phyloP scores from a whole-genome alignment of 2,797 vertebrate genomes.

The Oryzias dopingdopingensis region DNA sequence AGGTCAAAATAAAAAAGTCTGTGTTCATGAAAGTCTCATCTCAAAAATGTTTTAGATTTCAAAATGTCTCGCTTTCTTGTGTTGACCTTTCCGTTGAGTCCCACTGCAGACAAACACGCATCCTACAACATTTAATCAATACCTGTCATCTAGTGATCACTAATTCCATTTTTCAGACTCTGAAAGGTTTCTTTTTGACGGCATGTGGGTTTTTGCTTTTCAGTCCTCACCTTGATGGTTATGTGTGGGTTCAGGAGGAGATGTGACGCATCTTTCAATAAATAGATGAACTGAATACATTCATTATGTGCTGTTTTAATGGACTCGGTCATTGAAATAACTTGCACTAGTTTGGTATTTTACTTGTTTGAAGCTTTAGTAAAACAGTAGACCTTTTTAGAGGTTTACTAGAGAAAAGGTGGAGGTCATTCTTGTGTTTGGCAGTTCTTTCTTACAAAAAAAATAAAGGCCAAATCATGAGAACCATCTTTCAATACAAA shows the following conservation, averaged over 20 bases:
- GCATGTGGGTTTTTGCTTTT: slow-evolving; percentile 3
- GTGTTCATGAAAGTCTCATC: neutral
- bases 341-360: neutral
- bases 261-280: slow-evolving; percentile 10
- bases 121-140: slow-evolving; percentile 3
- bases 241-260: slow-evolving; percentile 6
- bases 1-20: neutral
- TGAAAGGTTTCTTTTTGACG: slow-evolving; percentile 8
- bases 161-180: neutral
- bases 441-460: too few species aligned
- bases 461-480: too few species aligned
- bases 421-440: too few species aligned
- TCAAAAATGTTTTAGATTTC: slow-evolving; percentile 3
- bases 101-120: slow-evolving; percentile 1
- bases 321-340: too few species aligned
- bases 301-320: slow-evolving; percentile 4
- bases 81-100: slow-evolving; percentile 5
- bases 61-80: neutral
- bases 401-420: too few species aligned
- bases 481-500: too few species aligned
- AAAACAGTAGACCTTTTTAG: neutral
- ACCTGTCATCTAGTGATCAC: neutral
- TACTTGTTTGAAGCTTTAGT: neutral
- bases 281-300: slow-evolving; percentile 4
- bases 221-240: neutral